Evolutionary conservation across 2,113 vertebrate genomes (phyloP), one percentile per base, ranked within the genome.

Genomic region (Thalassarche chlororhynchos): DNA sequence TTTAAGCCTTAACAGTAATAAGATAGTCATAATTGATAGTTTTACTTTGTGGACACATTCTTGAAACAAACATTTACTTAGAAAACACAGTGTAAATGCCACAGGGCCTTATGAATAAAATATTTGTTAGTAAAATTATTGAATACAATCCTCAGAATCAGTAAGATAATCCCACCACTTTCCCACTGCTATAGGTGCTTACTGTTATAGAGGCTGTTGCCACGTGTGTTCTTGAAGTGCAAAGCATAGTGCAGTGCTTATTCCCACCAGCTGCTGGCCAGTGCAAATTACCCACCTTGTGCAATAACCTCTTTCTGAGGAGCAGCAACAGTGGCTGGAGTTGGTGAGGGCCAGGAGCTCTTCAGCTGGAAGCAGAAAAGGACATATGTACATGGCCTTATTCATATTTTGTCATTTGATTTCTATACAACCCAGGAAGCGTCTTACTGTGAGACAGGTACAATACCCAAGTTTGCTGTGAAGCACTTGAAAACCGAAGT

Each of bases 361-460:
- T 71, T 72, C 32, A 77, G 18, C n/a, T 87, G 68, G 44, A 84
- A 74, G 44, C 9, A 10, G 23, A 47, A 74, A 65, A 81, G 32
- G 10, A 61, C 1, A 0, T 4, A 9, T 12, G 23, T 49, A 32
- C 49, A 34, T 69, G 36, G 19, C 19, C 32, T 60, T 55, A 8
- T 28, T 85, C 31, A 6, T 47, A 8, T 65, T 62, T 82, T 46
- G 32, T 58, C 42, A 49, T 32, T 47, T 3, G 0, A 49, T 72
- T 91, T 86, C 76, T 72, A 1, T 18, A 80, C 25, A 84, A 46
- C 10, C 17, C 51, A 44, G 38, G 25, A 74, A 47, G 9, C 21
- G 12, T 49, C 65, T 89, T 17, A 14, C 28, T 34, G 23, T 55
- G 32, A 81, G 14, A 32, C 11, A 26, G 25, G 66, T 68, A 57